These are phyloP conservation scores for Antheraea assamensis DNA, from an alignment of 2,888 invertebrate species.

Conservation along the genomic window DNA sequence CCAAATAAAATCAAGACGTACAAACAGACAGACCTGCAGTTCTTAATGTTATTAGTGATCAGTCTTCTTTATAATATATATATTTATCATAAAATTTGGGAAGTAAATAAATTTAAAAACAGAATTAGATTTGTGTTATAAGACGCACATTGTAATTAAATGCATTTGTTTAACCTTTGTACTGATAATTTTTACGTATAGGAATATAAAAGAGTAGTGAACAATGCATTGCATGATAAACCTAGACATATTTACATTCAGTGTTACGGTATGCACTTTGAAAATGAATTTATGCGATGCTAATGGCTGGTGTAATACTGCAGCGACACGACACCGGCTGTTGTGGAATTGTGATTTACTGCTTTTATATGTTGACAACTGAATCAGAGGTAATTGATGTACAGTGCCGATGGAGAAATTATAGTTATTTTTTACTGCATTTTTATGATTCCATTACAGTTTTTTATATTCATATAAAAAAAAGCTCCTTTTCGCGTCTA, in stretches of 20 bases:
- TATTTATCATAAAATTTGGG: no score
- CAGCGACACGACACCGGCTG: not conserved
- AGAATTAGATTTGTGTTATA: no score
- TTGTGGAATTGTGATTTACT: not conserved
- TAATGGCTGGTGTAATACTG: conserved; percentile 27
- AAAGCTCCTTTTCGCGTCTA: no score
- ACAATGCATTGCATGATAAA: not conserved
- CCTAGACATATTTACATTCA: not conserved
- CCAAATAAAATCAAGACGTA: no score
- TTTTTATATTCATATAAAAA: no score
- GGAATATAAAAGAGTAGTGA: not conserved
- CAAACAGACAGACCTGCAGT: no score
- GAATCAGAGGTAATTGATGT: not conserved
- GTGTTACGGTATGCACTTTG: conserved; percentile 25
- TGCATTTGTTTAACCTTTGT: no score
- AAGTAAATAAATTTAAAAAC: no score
- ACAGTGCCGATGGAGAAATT: not conserved
- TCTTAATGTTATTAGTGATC: no score
- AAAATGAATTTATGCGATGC: conserved; percentile 35
- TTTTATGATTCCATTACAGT: no score
- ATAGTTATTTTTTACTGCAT: not conserved
- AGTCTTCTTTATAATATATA: no score
- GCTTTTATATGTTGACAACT: conserved; percentile 2
- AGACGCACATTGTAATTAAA: no score
- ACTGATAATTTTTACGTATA: not conserved